Conservation (phyloP, 2,888 invertebrate genomes). For the Frankliniella intonsa region DNA sequence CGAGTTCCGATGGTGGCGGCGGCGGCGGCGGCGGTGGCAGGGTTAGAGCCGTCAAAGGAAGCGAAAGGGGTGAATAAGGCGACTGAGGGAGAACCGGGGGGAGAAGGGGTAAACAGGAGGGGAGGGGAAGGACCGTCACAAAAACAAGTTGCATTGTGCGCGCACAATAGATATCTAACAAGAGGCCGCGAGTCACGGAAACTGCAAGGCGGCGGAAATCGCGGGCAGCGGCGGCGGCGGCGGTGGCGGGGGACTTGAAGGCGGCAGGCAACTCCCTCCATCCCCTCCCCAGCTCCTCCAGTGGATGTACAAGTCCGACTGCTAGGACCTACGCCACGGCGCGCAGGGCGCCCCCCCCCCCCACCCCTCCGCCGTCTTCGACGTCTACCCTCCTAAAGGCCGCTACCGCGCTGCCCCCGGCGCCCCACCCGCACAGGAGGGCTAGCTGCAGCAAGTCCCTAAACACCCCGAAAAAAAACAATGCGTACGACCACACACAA, state of each 20-base stretch:
- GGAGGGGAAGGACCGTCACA: not conserved
- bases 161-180: conserved; percentile 23
- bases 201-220: conserved; percentile 19
- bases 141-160: conserved; percentile 19
- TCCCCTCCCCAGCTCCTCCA: too few species aligned
- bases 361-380: too few species aligned
- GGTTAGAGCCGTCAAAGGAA: not conserved
- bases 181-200: conserved; percentile 10
- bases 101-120: not conserved
- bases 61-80: not conserved
- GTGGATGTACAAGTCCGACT: too few species aligned
- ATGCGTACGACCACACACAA: too few species aligned
- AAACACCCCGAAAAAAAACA: too few species aligned
- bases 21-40: not conserved
- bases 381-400: too few species aligned
- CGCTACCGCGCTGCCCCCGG: too few species aligned
- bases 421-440: too few species aligned
- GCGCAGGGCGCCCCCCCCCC: too few species aligned
- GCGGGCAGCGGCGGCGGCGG: not conserved
- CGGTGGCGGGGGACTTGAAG: not conserved
- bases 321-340: too few species aligned
- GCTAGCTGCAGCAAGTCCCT: too few species aligned
- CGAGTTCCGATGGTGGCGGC: not conserved
- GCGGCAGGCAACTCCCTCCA: not conserved
- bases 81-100: not conserved